phyloP scores from a whole-genome alignment of 2,797 vertebrate species.

The Gallinago stenura region DNA sequence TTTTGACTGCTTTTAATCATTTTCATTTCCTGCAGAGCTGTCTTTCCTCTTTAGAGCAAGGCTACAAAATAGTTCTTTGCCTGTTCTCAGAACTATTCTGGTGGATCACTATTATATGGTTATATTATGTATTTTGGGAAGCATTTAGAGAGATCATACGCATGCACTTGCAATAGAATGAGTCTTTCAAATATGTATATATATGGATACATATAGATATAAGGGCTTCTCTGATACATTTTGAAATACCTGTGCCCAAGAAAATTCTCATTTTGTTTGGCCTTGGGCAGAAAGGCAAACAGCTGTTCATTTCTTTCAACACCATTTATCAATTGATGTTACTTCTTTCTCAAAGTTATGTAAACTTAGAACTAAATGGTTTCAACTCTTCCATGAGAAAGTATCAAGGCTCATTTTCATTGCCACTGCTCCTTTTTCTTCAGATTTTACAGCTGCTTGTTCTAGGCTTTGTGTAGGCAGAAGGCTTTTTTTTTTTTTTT shows the following conservation, averaged over 20 bases:
- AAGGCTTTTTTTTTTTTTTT: background rate
- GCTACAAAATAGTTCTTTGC: background rate
- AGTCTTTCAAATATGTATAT: background rate
- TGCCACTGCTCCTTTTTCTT: background rate
- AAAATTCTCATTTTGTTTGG: background rate
- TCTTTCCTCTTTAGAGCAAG: background rate
- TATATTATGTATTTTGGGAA: background rate
- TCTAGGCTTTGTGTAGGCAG: constrained; percentile 14
- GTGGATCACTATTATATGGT: background rate
- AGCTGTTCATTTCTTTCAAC: background rate
- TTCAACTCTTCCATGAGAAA: background rate
- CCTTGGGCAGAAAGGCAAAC: background rate
- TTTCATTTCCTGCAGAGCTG: background rate
- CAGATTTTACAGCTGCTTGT: background rate
- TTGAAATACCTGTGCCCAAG: background rate
- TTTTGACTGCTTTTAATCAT: background rate
- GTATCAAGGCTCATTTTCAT: background rate
- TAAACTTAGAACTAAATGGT: background rate
- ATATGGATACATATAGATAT: too few relatives aligned
- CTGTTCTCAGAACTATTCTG: background rate
- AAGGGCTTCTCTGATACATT: background rate
- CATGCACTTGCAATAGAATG: background rate
- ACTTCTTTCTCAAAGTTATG: background rate
- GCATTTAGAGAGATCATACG: background rate
- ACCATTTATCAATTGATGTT: background rate